Evolutionary conservation across 2,797 vertebrate species (phyloP).

Genomic region (Sebastes vulpes): DNA sequence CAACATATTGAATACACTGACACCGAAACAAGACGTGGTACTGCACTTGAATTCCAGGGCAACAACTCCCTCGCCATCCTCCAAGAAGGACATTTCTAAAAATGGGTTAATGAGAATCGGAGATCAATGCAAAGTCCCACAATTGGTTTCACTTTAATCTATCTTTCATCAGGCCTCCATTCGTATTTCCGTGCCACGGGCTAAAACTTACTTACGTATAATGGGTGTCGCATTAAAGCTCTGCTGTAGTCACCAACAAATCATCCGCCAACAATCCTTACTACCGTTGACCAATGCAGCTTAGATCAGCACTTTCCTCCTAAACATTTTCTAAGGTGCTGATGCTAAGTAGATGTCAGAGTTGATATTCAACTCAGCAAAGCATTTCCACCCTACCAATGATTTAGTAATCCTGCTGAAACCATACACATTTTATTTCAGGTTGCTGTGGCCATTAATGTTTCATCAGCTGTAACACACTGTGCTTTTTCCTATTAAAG

Average conservation of each 20-base stretch:
- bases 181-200: slow-evolving; percentile 26
- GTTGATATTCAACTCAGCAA: slow-evolving; percentile 43
- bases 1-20: slow-evolving; percentile 29
- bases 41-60: slow-evolving; percentile 55
- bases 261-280: background rate
- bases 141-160: slow-evolving; percentile 67
- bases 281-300: background rate
- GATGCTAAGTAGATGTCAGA: slow-evolving; percentile 31
- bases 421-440: slow-evolving; percentile 5
- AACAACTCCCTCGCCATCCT: slow-evolving; percentile 62
- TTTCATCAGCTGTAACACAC: slow-evolving; percentile 31
- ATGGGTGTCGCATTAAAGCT: slow-evolving; percentile 22
- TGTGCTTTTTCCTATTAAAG: slow-evolving; percentile 36
- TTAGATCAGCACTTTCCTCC: slow-evolving; percentile 52
- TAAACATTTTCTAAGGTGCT: slow-evolving; percentile 28
- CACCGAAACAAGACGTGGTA: background rate
- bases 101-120: slow-evolving; percentile 80
- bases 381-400: slow-evolving; percentile 1
- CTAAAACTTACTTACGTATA: slow-evolving; percentile 32
- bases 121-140: slow-evolving; percentile 70
- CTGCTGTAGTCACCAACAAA: background rate
- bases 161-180: slow-evolving; percentile 54
- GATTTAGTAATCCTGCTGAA: slow-evolving; percentile 31
- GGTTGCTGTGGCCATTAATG: slow-evolving; percentile 30
- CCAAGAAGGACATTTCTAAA: slow-evolving; percentile 50